Percentiles rank a stretch among this genome's conserved stretches.
Conservation (phyloP, 2,888 invertebrate species). For the Xanthostigma xanthostigma region DNA sequence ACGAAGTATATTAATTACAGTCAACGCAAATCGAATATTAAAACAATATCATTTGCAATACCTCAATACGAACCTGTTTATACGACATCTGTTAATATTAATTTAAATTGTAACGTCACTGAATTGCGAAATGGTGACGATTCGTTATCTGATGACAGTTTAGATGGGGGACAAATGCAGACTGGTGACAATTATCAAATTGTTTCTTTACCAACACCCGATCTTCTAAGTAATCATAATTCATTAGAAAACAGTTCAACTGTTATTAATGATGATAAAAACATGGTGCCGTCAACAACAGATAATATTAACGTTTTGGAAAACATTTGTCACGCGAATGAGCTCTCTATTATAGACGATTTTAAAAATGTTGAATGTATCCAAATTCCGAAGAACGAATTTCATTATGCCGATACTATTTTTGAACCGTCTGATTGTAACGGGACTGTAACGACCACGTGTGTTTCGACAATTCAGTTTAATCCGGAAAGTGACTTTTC, state of each 20-base stretch:
- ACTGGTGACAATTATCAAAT: constrained; percentile 9
- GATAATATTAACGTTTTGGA: background rate
- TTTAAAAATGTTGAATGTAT: constrained; percentile 5
- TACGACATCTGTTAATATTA: constrained; percentile 40
- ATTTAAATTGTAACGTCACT: constrained; percentile 38
- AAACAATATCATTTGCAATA: constrained; percentile 24
- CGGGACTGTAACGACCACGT: no score
- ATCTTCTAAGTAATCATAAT: constrained; percentile 42
- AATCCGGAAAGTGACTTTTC: constrained; percentile 24
- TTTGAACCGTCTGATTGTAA: background rate
- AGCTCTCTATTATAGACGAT: constrained; percentile 6
- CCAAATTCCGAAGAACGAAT: background rate
- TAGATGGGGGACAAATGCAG: constrained; percentile 20
- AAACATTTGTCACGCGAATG: constrained; percentile 3
- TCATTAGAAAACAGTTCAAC: constrained; percentile 24
- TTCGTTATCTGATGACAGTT: constrained; percentile 35
- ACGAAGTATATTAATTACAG: constrained; percentile 19
- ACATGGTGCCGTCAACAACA: background rate
- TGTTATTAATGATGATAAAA: constrained; percentile 9
- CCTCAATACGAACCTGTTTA: constrained; percentile 24
- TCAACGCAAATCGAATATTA: constrained; percentile 14
- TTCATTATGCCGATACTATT: background rate
- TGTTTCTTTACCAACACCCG: constrained; percentile 33
- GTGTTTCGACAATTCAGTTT: constrained; percentile 4
- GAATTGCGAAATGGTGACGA: constrained; percentile 24